Base-by-base conservation (phyloP, 2,797 vertebrate genomes). In the Smutsia temminckii region DNA sequence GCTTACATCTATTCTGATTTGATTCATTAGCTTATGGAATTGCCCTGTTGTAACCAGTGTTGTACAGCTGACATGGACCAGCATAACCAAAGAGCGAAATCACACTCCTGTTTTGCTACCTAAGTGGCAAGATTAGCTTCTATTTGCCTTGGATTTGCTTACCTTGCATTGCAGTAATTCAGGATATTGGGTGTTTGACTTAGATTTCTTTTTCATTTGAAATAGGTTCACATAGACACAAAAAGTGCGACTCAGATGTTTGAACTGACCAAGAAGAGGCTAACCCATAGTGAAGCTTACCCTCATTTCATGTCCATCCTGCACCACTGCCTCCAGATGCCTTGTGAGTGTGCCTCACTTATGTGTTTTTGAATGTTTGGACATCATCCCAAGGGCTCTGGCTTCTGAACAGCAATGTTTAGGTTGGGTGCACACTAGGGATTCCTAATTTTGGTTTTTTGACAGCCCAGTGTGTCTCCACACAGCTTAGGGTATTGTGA, bases 241-340 rank as follows among this genome's bases (percentile, higher is more conserved):
- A 99, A 99, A 98, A 99, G 99, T 96, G 99, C 99, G 2, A 99
- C 99, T 34, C 99, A 99, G 97, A 99, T 99, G 98, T 99, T 99
- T 14, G 99, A 99, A 91, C 99, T 99, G 95, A 99, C 99, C 49
- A 99, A 99, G 96, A 99, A 99, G 98, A 99, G 99, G 98, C 98
- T 99, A 98, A 99, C 99, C 74, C 99, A 99, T 97, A 99, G 99
- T 2, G 99, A 99, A 94, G 99, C 99, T 0, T 99, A 99, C 96
- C 99, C 99, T 71, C 99, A 99, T 99, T 99, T 99, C 98, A 99
- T 99, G 99, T 99, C 99, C 96, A 99, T 99, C 97, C 98, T 99
- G 97, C 99, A 99, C 97, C 99, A 99, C 98, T 99, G 99, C 98
- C 99, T 99, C 98, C 99, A 99, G 88, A 99, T 99, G 99, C 99